Base-by-base conservation (phyloP, 2,797 vertebrate species). In the Hippocampus kuda region DNA sequence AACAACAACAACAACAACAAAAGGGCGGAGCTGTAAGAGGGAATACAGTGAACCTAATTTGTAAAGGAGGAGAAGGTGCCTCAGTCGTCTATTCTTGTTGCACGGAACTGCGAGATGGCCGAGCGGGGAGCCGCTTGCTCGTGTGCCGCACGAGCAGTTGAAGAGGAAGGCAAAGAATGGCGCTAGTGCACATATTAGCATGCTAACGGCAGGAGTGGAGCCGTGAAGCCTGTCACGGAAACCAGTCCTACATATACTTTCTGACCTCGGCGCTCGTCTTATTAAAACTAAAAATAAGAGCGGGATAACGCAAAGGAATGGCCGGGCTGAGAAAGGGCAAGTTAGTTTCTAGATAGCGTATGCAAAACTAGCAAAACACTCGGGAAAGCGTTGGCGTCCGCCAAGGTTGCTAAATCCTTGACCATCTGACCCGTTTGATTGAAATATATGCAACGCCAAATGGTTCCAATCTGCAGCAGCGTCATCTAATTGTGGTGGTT, bases 81-180 rank as follows among this genome's bases (percentile, higher is more conserved):
- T 64, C 62, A 1, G 61, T 6, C 27, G 62, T 26, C 79, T 70
- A 76, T 85, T 83, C 79, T 84, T 84, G 87, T 84, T 78, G 81
- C 83, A 76, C 77, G 67, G 38, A 72, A 69, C 87, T 88, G 85
- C 86, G 84, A 77, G 77, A 77, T 75, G 76, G 82, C 81, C 79
- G 70, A 82, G 81, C 79, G 34, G 79, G 80, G 79, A 84, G 83
- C 81, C 85, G 82, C 83, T 90, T 88, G 34, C 34, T 38, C 34
- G 7, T 8, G 88, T 53, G 84, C 87, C 85, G 81, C 80, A 82
- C 84, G 88, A 90, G 88, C 82, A 78, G 88, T 56, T 87, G 85
- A 77, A 64, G 70, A 63, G 44, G 24, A 57, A 76, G 73, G 77
- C 72, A 63, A 73, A 79, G 76, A 75, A 77, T 73, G 68, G 75